Evolutionary conservation across 1,140 invertebrate genomes (phyloP), one percentile per base, ranked within the genome.

Genomic region (Alviniconcha marisindica): DNA sequence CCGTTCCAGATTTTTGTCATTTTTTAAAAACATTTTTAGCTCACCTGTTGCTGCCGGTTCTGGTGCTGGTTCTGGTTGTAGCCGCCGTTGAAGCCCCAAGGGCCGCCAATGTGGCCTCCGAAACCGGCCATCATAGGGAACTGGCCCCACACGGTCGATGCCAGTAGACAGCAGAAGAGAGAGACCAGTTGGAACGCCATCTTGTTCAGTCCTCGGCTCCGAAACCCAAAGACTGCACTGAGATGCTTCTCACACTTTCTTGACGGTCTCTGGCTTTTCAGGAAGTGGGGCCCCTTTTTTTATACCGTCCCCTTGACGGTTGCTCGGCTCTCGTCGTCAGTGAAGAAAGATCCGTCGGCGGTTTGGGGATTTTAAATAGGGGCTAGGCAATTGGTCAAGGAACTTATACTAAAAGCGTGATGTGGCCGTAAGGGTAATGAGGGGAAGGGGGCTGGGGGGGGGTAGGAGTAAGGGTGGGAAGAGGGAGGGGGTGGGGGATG

Each of bases 151-250:
- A 28, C 56, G 5, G 56, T 12, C 56, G 56, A 24, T 24, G 24
- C 4, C 56, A 60, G 10, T 4, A 60, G 15, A 24, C 15, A 21
- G 56, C 10, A 21, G n/a, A 60, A 24, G 56, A 60, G 56, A 60
- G 56, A 60, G 56, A 60, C 15, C 56, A 28, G 18, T 28, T 71
- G 69, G 36, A 71, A 71, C 36, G 36, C 36, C 69, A 71, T 71
- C 36, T 40, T 71, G 69, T 18, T 71, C 36, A 38, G 69, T 71
- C 69, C 18, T 71, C 36, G 69, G 69, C 69, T 71, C 12, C 36
- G 24, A 18, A 2, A 71, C 31, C 69, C 44, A 48, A 48, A 40
- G 36, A 71, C 69, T 71, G 33, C n/a, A n/a, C n/a, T n/a, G 21
- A 71, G 69, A 40, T 14, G 69, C 40, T 69, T 69, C 36, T 42